Evolutionary conservation across 2,888 invertebrate genomes (phyloP), one percentile per base, ranked within the genome.

Genomic region (Chesias legatella): DNA sequence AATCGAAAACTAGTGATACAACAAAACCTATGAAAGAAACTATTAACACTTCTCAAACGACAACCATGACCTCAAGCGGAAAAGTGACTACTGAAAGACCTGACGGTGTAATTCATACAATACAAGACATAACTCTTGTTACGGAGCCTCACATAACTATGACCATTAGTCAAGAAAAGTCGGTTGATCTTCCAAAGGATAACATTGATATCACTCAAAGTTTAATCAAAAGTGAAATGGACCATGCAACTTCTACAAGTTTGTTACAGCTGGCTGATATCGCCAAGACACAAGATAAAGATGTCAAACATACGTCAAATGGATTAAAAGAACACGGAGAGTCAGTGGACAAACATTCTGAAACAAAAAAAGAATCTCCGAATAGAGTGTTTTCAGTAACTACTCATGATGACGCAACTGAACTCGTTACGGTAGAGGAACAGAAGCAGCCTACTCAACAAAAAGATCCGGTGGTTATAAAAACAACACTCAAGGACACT

Each of bases 141-240:
- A 50, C 48, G n/a, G 50, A 60, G 10, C 53, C 59, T 29, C 43
- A 50, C 9, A 43, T 51, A 22, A 48, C 45, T 21, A 25, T 45
- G 6, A 40, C 48, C 7, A 43, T 39, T 1, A 50, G 39, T 10
- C 31, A 39, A 21, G 39, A 41, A 21, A 33, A 17, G 1, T 33
- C 44, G 8, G 7, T 8, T 8, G 10, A 10, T 9, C 31, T 10
- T 7, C 10, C 8, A 5, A 48, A 49, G 38, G 43, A 49, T 29
- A 25, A 55, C 6, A 48, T 48, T 32, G 58, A 67, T 30, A 38
- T 53, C 7, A 59, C 59, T 1, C 56, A 60, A 26, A 44, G 30
- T 23, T 54, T 69, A 3, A 56, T 70, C 33, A 58, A 47, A 7
- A 62, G 47, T 44, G 69, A 70, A 60, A 53, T 54, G 30, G 56